Evolutionary conservation across 2,113 vertebrate species (phyloP), one percentile per base, ranked within the genome.

Genomic region (Synodontis membranacea): DNA sequence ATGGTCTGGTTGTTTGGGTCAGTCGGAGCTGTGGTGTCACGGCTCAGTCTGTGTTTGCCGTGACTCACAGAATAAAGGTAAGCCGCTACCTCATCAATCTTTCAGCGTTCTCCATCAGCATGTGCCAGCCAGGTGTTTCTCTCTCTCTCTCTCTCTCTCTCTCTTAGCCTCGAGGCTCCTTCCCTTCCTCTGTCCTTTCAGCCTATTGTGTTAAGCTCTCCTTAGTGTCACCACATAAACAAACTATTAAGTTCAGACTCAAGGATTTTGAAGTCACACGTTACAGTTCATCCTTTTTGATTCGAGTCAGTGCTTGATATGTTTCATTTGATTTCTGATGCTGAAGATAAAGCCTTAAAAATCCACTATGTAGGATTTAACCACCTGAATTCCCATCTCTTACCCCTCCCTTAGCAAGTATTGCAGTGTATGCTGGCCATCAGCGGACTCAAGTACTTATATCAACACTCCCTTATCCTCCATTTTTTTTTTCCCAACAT

Each of bases 31-130:
- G n/a, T 56, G 79, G 80, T 84, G 62, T 80, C 19, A 79, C 54
- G 81, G 39, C 34, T 56, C 74, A 9, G 50, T 56, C 62, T 68
- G 72, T 54, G 14, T 72, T 54, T 76, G 64, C 28, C 7, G 50
- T 88, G 89, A 84, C 86, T 83, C 88, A 62, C 79, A 72, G 81
- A 86, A 79, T 74, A 85, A 91, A 80, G 79, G 52, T 70, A 64
- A 48, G 72, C 82, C 31, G 19, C 82, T 87, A 66, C 80, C 83
- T 89, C 89, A 91, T 91, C 79, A 86, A 91, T 90, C 90, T 88
- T 91, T 91, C 84, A 91, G 88, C 76, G 8, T 46, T 34, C 72
- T 82, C 76, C 56, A 60, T 87, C 84, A 82, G 80, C 56, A 34
- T 58, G 86, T 70, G 70, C 44, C 44, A 56, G 89, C 75, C 80